phyloP scores from a whole-genome alignment of 2,113 vertebrate species.

The Rhadina sibilatrix region DNA sequence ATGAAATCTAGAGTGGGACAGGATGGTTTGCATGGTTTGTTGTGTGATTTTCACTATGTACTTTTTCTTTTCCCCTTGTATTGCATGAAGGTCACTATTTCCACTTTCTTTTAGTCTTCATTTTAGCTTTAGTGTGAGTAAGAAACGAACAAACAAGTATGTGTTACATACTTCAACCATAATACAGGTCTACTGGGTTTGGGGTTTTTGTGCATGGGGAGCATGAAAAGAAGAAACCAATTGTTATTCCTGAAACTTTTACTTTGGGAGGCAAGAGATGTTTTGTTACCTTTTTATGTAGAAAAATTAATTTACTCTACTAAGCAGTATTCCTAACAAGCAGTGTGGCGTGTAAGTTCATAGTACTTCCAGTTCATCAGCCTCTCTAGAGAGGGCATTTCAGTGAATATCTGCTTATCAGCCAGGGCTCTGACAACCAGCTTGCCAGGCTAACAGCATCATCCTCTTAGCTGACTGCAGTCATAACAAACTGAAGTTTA shows the following conservation, averaged over 20 bases:
- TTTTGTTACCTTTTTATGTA: neutral
- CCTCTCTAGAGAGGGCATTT: neutral
- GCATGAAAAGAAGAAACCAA: neutral
- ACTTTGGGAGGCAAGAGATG: neutral
- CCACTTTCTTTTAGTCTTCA: neutral
- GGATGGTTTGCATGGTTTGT: neutral
- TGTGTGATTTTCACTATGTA: neutral
- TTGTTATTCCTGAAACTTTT: neutral
- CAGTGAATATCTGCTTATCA: neutral
- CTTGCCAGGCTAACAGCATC: neutral
- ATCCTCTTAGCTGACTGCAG: neutral
- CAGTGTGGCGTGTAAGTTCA: neutral
- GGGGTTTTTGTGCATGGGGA: neutral
- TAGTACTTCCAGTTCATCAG: neutral
- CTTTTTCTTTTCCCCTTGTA: neutral
- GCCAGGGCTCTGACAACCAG: neutral
- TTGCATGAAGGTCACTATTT: neutral
- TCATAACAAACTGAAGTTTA: neutral
- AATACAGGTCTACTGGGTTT: neutral
- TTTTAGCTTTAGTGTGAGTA: neutral
- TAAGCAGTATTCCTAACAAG: neutral
- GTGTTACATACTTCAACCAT: neutral
- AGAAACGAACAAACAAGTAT: neutral
- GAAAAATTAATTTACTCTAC: neutral
- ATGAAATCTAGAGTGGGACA: neutral